Base-by-base conservation (phyloP, 2,113 vertebrate genomes). In the Oophaga pumilio region DNA sequence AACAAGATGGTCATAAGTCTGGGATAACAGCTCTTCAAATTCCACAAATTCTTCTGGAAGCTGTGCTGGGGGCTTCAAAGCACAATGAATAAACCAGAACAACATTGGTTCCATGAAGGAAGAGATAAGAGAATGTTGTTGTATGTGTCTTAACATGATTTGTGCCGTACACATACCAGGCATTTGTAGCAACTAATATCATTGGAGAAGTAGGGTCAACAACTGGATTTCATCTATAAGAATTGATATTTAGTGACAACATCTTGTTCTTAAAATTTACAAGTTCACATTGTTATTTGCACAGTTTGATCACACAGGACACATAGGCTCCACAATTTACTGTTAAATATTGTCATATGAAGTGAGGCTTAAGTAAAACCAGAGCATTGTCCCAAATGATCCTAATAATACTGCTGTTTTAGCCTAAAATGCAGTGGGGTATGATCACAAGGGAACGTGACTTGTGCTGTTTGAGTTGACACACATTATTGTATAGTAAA, bases 131-230 rank as follows among this genome's bases (percentile, higher is more conserved):
- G 86, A 74, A 76, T 83, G 79, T 76, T 83, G 33, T 64, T 83
- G 86, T 88, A 88, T 88, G 80, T 88, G 86, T 88, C 80, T 33
- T 66, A 88, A 88, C 86, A 82, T 76, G 86, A 88, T 88, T 83
- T 87, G 43, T 74, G 57, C 73, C 26, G 56, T 52, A 62, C 86
- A 82, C 77, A 88, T 86, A 62, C 85, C 85, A 78, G 62, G 17
- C 60, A 53, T 62, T 68, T 60, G 71, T 52, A 76, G 84, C 33
- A 64, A 62, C 76, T n/a, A 49, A 76, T 49, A 64, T 20, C 60
- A 24, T 18, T 22, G 18, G 57, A 68, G 14, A 64, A 86, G 78
- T 50, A 76, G 56, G 60, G 59, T 77, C 57, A 66, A 66, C 17
- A 85, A 77, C 59, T 20, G 28, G 60, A 66, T 64, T 49, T 8